Evolutionary conservation across 2,888 invertebrate species (phyloP), one percentile per base, ranked within the genome.

Genomic region (Agrotis ipsilon): DNA sequence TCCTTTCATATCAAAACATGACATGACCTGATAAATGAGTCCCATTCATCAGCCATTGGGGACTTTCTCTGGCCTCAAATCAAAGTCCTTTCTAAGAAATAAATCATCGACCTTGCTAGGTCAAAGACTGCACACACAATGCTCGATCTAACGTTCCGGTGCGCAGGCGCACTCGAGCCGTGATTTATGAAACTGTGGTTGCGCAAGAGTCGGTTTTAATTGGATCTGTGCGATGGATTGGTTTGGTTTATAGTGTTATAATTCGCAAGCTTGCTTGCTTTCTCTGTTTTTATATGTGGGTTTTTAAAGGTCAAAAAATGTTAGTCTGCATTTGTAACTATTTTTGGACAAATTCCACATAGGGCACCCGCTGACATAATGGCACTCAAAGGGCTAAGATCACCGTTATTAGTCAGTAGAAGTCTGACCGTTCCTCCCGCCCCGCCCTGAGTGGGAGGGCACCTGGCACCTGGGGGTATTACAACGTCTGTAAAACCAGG

Each of bases 51-150:
- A 68, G 32, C 16, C 45, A 68, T 59, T 49, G 39, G 49, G 49
- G 55, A 49, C 86, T 85, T 85, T 85, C 85, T 81, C 85, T 75
- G 74, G 48, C 86, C 81, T 77, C 66, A 80, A 73, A 78, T 51
- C 13, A 7, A 27, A 54, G 65, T 79, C 80, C 75, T 84, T 85
- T 86, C 85, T 79, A 78, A 78, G 66, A 80, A 78, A 84, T 76
- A 86, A 85, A 84, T 86, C 80, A 84, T 65, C 82, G 84, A 83
- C 84, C 87, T 89, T 86, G 86, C 76, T 83, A 84, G 87, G 89
- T 86, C 89, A 86, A 78, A 85, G 80, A 75, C 83, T 80, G 76
- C 39, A 74, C 70, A 73, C 43, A 76, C 70, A 73, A 65, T 75
- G 68, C 61, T 43, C 52, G 62, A 71, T 71, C 69, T 57, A 75